A percentile compares a stretch with the other conserved stretches of the same genome.
Evolutionary conservation across 2,113 vertebrate genomes (phyloP).

Genomic region (Stegostoma tigrinum): DNA sequence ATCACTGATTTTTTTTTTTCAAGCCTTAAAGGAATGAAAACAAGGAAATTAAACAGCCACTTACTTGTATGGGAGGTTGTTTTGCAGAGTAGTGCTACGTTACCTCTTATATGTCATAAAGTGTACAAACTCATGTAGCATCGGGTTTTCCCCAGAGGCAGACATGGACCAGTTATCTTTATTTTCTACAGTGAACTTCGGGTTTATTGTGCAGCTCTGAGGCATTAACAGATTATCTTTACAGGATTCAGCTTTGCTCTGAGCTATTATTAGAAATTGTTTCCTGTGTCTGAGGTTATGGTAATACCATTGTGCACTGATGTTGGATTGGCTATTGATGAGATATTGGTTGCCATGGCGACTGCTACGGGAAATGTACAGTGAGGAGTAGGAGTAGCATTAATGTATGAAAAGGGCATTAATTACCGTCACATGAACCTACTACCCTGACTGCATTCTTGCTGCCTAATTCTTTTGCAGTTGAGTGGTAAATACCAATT

Average conservation of each 20-base stretch:
- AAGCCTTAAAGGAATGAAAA: slow-evolving; percentile 6
- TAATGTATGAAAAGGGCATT: not conserved
- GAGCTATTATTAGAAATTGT: not conserved
- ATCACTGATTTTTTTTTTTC: not conserved
- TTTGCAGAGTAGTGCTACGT: not conserved
- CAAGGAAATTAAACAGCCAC: not conserved
- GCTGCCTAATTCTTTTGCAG: not conserved
- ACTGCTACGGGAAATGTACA: not conserved
- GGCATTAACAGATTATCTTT: not conserved
- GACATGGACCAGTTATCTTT: not conserved
- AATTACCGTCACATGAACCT: not conserved
- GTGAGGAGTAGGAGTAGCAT: not conserved
- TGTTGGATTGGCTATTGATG: not conserved
- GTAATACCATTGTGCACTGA: not conserved
- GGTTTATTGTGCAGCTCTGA: not conserved
- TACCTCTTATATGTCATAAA: not conserved
- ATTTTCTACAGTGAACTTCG: not conserved
- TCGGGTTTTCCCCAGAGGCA: not conserved
- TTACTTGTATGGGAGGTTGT: not conserved
- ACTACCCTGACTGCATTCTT: not conserved
- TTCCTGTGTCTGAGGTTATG: not conserved
- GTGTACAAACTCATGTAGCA: no score
- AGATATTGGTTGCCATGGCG: not conserved
- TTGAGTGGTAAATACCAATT: not conserved
- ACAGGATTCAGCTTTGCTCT: not conserved